Conservation (phyloP, 2,888 invertebrate genomes). For the Exephanes ischioxanthus region DNA sequence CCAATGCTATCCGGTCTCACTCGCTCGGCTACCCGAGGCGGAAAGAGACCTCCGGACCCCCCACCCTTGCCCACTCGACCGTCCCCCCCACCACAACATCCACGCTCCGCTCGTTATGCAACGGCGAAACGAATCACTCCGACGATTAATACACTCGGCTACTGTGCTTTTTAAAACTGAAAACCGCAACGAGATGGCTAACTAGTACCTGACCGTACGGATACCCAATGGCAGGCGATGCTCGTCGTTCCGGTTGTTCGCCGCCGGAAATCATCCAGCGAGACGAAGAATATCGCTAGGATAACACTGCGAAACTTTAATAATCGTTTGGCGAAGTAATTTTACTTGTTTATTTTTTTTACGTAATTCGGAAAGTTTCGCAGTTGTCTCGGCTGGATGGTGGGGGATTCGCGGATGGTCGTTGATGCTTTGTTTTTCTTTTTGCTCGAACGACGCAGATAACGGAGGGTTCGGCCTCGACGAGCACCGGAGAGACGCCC, state of each 20-base stretch:
- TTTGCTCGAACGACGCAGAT: conserved; percentile 73
- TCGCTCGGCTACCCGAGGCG: neutral
- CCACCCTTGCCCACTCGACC: neutral
- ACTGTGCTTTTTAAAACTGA: conserved; percentile 14
- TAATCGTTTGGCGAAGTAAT: conserved; percentile 7
- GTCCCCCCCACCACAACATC: neutral
- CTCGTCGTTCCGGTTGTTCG: conserved; percentile 52
- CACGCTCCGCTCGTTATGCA: conserved; percentile 39
- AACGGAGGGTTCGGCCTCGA: conserved; percentile 84
- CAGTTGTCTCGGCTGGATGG: neutral
- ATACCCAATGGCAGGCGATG: neutral
- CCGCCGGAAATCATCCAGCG: conserved; percentile 48
- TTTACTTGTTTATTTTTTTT: neutral
- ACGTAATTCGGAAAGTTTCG: neutral
- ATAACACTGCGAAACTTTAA: neutral
- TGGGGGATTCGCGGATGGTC: conserved; percentile 12
- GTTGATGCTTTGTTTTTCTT: conserved; percentile 41
- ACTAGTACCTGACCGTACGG: neutral
- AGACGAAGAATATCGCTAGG: conserved; percentile 10
- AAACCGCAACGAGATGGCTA: conserved; percentile 29
- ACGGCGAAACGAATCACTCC: conserved; percentile 46
- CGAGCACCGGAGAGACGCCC: conserved; percentile 84
- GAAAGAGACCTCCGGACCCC: conserved; percentile 17
- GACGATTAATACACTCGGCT: conserved; percentile 47
- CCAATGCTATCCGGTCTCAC: conserved; percentile 10